These are phyloP conservation scores for Aradus depressus DNA, from an alignment of 2,888 invertebrate genomes.

Conservation along the genomic window DNA sequence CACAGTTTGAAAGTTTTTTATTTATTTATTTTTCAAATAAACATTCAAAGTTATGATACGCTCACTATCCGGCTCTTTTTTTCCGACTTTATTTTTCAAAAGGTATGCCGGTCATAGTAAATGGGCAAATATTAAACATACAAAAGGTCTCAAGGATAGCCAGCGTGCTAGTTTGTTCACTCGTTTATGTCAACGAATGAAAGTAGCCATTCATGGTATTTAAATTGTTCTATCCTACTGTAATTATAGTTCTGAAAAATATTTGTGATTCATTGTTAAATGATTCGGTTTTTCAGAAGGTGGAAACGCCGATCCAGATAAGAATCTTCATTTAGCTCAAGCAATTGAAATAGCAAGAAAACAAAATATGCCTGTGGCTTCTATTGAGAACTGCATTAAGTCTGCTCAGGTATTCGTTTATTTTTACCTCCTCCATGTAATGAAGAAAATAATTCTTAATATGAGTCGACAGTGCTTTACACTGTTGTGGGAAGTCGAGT, in stretches of 20 bases:
- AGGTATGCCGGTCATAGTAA: conserved; percentile 58
- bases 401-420: conserved; percentile 36
- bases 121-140: conserved; percentile 64
- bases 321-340: conserved; percentile 46
- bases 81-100: too few species aligned
- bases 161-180: conserved; percentile 42
- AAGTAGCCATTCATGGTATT: conserved; percentile 51
- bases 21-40: too few species aligned
- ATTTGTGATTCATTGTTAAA: neutral
- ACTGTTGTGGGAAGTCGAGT: too few species aligned
- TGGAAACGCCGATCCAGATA: conserved; percentile 47
- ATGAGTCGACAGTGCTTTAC: too few species aligned
- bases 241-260: conserved; percentile 16
- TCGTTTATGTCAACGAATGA: conserved; percentile 44
- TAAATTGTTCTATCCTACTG: conserved; percentile 2
- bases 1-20: too few species aligned
- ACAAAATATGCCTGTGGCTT: conserved; percentile 49
- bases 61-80: too few species aligned
- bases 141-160: conserved; percentile 53
- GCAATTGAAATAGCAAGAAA: conserved; percentile 50
- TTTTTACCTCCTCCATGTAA: too few species aligned
- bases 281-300: conserved; percentile 43
- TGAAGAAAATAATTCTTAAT: too few species aligned
- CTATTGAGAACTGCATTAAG: conserved; percentile 50
- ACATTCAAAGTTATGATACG: too few species aligned